Percentiles rank a stretch among this genome's conserved stretches.
Evolutionary conservation across 2,797 vertebrate species (phyloP).

Genomic region (Syngnathus rostellatus): DNA sequence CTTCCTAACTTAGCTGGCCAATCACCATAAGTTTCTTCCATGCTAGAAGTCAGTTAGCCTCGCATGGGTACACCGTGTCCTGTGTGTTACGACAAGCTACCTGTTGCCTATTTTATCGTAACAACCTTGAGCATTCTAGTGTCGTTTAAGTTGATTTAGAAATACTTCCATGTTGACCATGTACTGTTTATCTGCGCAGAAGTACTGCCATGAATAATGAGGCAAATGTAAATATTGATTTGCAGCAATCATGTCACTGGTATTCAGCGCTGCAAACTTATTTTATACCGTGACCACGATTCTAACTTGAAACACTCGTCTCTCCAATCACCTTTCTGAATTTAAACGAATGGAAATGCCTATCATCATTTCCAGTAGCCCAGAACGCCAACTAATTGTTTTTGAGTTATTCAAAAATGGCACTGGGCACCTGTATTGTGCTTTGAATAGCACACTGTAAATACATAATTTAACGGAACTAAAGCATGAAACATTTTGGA

Average conservation of each 20-base stretch:
- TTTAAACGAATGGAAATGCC: neutral
- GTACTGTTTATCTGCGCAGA: neutral
- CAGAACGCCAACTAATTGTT: neutral
- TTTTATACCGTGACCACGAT: neutral
- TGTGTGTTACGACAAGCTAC: neutral
- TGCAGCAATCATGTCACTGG: too few species aligned
- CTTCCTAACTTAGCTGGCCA: conserved; percentile 32
- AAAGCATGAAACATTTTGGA: neutral
- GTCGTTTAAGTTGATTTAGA: neutral
- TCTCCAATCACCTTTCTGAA: neutral
- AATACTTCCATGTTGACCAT: neutral
- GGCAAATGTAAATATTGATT: too few species aligned
- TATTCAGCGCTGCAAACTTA: neutral
- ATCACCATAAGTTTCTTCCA: conserved; percentile 42
- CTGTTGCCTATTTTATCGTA: neutral
- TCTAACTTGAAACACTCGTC: neutral
- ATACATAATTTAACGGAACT: neutral
- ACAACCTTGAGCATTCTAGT: neutral
- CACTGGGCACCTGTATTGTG: neutral
- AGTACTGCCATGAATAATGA: too few species aligned
- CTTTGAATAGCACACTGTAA: neutral
- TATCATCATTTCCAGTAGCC: neutral
- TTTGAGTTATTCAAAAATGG: neutral
- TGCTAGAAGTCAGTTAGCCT: conserved; percentile 13
- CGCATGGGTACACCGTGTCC: conserved; percentile 11